Base-by-base conservation (phyloP, 2,113 vertebrate species). In the Campylomormyrus tamandua region DNA sequence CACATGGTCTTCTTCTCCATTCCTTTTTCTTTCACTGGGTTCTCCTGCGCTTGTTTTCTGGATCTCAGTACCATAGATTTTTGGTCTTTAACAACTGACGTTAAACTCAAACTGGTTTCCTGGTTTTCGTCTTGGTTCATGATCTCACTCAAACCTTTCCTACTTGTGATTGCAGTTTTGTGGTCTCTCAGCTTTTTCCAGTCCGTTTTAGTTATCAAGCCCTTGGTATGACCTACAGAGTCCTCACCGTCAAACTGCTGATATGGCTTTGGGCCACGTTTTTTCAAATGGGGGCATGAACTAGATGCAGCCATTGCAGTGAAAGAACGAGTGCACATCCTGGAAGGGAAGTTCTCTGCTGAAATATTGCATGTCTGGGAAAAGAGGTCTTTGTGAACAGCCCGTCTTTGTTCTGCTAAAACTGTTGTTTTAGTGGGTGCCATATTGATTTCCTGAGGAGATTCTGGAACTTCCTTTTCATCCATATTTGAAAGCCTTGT, bases 281-380 rank as follows among this genome's bases (percentile, higher is more conserved):
- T 94, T 92, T 95, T 96, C 50, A 93, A 90, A 91, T 94, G 92
- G 83, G 92, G 91, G 62, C 95, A 93, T 6, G 93, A 88, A 0
- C 96, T 98, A 94, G 94, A 96, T 89, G 94, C 96, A 0, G 92
- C 95, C 46, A 97, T 94, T 84, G 98, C 97, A 0, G 97, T 97
- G 92, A 98, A 97, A 35, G 98, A 99, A n/a, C 98, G 98, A 50
- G 98, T 99, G 88, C 98, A 99, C 98, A 99, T 99, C 91, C 98
- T 96, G 0, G 97, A 97, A 0, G 95, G 96, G 92, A 95, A 96
- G 62, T 93, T 96, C 93, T 96, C 97, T 0, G 93, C 92, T 87
- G 96, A 90, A 49, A 96, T 95, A 92, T 96, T 95, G 9, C 96
- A 94, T 0, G 96, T 96, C 90, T 96, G 96, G 90, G 95, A 96